Evolutionary conservation across 2,888 invertebrate genomes (phyloP).

Genomic region (Epirrita christyi): DNA sequence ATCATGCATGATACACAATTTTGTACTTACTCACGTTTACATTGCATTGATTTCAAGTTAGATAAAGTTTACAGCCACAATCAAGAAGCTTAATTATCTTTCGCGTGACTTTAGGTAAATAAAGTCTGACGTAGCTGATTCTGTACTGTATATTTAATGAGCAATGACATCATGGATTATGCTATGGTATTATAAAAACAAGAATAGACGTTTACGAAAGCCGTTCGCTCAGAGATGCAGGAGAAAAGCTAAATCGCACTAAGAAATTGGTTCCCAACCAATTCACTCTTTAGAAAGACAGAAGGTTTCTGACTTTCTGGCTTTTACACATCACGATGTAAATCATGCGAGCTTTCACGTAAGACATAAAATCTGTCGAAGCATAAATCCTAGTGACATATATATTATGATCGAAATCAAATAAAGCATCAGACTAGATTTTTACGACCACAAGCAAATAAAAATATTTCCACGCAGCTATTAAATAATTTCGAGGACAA

Average conservation of each 20-base stretch:
- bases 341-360: constrained; percentile 1
- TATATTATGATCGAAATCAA: constrained; percentile 21
- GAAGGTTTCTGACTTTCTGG: not conserved
- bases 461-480: constrained; percentile 25
- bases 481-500: constrained; percentile 27
- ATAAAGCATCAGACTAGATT: constrained; percentile 4
- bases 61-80: constrained; percentile 1
- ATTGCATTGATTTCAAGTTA: not conserved
- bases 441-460: constrained; percentile 24
- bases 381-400: constrained; percentile 16
- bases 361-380: constrained; percentile 21
- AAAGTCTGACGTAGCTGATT: constrained; percentile 26
- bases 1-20: not conserved
- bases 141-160: constrained; percentile 29
- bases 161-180: constrained; percentile 34
- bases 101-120: constrained; percentile 18
- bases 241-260: constrained; percentile 16
- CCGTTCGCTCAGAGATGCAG: constrained; percentile 12
- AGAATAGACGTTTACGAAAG: constrained; percentile 26
- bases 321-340: not conserved
- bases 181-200: constrained; percentile 23
- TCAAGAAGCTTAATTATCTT: constrained; percentile 22
- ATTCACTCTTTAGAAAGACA: not conserved
- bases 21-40: not conserved
- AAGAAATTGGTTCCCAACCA: constrained; percentile 5